Conservation (phyloP, 2,888 invertebrate species). For the Polyommatus icarus region DNA sequence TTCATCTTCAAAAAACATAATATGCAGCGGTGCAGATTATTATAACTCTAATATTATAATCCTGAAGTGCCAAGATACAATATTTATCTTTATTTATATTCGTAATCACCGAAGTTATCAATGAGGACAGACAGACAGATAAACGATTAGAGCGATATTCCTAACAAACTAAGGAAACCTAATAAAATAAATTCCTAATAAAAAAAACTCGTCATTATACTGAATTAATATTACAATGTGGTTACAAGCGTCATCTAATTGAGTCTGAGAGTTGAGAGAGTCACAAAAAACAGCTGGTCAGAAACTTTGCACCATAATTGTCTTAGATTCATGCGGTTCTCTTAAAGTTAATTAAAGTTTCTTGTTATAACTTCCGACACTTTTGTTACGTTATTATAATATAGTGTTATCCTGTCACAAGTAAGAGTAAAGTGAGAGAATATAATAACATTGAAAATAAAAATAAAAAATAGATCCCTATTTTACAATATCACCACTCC, state of each 20-base stretch:
- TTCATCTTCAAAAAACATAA: too few species aligned
- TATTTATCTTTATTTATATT: too few species aligned
- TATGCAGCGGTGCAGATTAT: too few species aligned
- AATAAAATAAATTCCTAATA: too few species aligned
- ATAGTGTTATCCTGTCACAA: not conserved
- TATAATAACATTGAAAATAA: not conserved
- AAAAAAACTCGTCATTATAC: not conserved
- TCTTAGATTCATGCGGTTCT: constrained; percentile 2
- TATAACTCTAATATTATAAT: too few species aligned
- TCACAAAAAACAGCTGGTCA: not conserved
- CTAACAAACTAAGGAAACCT: too few species aligned
- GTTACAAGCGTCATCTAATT: not conserved
- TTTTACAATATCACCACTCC: too few species aligned
- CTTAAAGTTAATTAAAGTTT: constrained; percentile 9
- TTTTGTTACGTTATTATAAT: not conserved
- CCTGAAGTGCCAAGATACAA: too few species aligned
- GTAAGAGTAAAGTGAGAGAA: not conserved
- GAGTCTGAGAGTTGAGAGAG: constrained; percentile 9
- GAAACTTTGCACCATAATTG: not conserved
- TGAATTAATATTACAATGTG: not conserved
- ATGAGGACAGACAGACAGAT: too few species aligned
- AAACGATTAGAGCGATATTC: too few species aligned
- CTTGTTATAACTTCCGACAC: not conserved
- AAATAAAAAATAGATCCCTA: too few species aligned
- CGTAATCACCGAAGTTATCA: too few species aligned